Conservation (phyloP, 2,888 invertebrate genomes). For the Anagyrus pseudococci region DNA sequence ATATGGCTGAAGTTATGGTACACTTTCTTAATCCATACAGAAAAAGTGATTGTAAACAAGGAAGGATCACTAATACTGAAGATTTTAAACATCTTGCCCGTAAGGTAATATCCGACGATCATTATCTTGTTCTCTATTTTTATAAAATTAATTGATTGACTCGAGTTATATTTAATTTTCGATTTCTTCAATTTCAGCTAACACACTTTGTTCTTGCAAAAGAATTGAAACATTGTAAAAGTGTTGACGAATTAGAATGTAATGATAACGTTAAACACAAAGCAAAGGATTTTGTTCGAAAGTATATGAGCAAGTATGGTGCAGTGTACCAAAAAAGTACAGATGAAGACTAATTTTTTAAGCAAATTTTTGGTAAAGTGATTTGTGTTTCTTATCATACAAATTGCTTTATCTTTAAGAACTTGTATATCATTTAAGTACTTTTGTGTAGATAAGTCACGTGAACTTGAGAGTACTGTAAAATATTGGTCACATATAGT, state of each 20-base stretch:
- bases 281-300: constrained; percentile 92
- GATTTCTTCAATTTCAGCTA: constrained; percentile 68
- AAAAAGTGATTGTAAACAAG: constrained; percentile 82
- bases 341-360: constrained; percentile 65
- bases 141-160: constrained; percentile 4
- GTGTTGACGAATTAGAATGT: constrained; percentile 83
- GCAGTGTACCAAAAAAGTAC: constrained; percentile 75
- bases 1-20: constrained; percentile 83
- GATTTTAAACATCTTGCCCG: constrained; percentile 94
- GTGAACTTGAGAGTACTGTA: constrained; percentile 33
- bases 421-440: constrained; percentile 27
- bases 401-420: constrained; percentile 28
- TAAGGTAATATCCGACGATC: constrained; percentile 80
- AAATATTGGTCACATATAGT: constrained; percentile 39
- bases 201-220: constrained; percentile 96
- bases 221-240: constrained; percentile 89
- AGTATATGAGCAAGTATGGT: constrained; percentile 96
- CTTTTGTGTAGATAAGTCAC: constrained; percentile 23
- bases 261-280: constrained; percentile 93
- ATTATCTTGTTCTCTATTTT: no score
- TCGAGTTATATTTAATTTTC: no score
- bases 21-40: constrained; percentile 88
- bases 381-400: constrained; percentile 38
- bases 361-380: constrained; percentile 28
- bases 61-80: constrained; percentile 85